phyloP scores from a whole-genome alignment of 2,888 invertebrate genomes.

The Meandrusa payeni region DNA sequence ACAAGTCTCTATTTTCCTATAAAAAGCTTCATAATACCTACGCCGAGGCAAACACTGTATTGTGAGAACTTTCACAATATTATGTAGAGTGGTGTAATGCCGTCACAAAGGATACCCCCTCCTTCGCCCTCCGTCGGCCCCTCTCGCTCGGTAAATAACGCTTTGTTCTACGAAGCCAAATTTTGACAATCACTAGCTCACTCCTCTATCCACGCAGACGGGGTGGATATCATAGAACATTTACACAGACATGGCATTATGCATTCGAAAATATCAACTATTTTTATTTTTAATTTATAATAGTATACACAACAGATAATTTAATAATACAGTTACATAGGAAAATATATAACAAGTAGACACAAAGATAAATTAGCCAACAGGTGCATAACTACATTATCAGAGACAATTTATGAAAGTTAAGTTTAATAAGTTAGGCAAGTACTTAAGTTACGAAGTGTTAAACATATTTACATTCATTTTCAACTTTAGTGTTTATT shows the following conservation, averaged over 20 bases:
- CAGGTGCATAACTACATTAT: too few relatives aligned
- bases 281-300: too few relatives aligned
- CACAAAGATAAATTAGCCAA: too few relatives aligned
- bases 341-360: too few relatives aligned
- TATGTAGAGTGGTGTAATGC: constrained; percentile 79
- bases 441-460: too few relatives aligned
- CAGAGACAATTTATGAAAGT: too few relatives aligned
- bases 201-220: constrained; percentile 57
- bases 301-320: too few relatives aligned
- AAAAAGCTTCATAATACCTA: constrained; percentile 58
- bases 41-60: constrained; percentile 63
- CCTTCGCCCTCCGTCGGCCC: constrained; percentile 33
- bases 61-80: constrained; percentile 79
- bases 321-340: too few relatives aligned
- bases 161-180: constrained; percentile 82
- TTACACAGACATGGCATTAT: constrained; percentile 12
- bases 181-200: constrained; percentile 81
- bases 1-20: constrained; percentile 36
- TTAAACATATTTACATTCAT: too few relatives aligned
- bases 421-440: too few relatives aligned
- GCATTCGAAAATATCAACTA: too few relatives aligned
- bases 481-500: too few relatives aligned
- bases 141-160: constrained; percentile 76
- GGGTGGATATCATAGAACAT: constrained; percentile 53
- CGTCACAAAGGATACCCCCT: constrained; percentile 60